Base-by-base conservation (phyloP, 2,888 invertebrate genomes). In the Lasioglossum morio region DNA sequence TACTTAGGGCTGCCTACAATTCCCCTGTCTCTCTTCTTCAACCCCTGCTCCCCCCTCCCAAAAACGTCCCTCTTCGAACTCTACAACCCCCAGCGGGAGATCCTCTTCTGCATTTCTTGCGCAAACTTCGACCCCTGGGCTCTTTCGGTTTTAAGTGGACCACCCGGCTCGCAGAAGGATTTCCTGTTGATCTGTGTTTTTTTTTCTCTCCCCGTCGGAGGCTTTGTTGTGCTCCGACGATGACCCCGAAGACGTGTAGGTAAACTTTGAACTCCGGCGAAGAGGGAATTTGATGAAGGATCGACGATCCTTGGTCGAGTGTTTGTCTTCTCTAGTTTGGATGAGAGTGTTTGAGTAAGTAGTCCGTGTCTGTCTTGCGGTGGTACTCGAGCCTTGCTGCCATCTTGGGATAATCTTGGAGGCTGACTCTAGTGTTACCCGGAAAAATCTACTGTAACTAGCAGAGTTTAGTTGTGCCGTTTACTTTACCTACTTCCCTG, bases 61-160 rank as follows among this genome's bases (percentile, higher is more conserved):
- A 4, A 16, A 16, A 63, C 30, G 16, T 14, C 46, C 63, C 16
- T 43, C 46, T 4, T n/a, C n/a, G 23, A 63, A 63, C 16, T 53
- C 10, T 10, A 53, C n/a, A 23, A 10, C n/a, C n/a, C 23, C 19
- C 4, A 8, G 3, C 53, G 10, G n/a, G 63, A 30, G 66, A 37
- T 69, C 73, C 83, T 53, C 37, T 66, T 76, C 63, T 76, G 76
- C 60, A 77, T 69, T 84, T 83, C 84, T 77, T 84, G 46, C 69
- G 4, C 27, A 14, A 82, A 76, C 83, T 83, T 40, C 5, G 4
- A 30, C 34, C 16, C 4, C 1, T 23, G 34, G 34, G 43, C 27
- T 34, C 82, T 63, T 37, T 40, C 27, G 60, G 34, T 72, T 82
- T 66, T 57, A 34, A 72, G 43, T 57, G 19, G 19, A 27, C 53